Evolutionary conservation across 2,113 vertebrate genomes (phyloP), one percentile per base, ranked within the genome.

Genomic region (Theristicus caerulescens): DNA sequence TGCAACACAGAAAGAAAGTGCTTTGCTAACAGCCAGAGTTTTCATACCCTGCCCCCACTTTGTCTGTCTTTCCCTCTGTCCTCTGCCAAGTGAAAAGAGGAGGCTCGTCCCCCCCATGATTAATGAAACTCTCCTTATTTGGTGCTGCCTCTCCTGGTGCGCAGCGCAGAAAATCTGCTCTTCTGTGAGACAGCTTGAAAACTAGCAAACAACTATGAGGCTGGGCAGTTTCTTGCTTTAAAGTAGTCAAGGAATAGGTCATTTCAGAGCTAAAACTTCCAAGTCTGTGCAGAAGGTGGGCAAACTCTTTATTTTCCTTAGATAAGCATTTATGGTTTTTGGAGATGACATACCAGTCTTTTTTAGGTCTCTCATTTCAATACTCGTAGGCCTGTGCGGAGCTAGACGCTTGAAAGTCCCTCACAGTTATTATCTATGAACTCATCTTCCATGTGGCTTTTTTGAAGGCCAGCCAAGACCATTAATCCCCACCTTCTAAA

Each of bases 401-500:
- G 76, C 55, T 18, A 11, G 7, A 54, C 26, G 0, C 95, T 79
- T 52, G 55, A 51, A 81, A 90, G 95, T 83, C 92, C 83, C 91
- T 82, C 88, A 2, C 79, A 67, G 86, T 94, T 97, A 83, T 88
- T 95, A 84, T 96, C 94, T 91, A 65, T 97, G 97, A 96, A 94
- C 95, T 97, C 97, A 96, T 96, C 96, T 94, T 94, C 72, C 92
- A 88, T 92, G 96, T 84, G 95, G 88, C 91, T 84, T 42, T 88
- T 91, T 24, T 96, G 96, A 91, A 92, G 88, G 92, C 96, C 77
- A 51, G 92, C 96, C 96, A 96, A 84, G 77, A 49, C 52, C 80
- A 72, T 87, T 96, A 97, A 97, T 96, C 96, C 95, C 88, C 94
- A 91, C 92, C 96, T 97, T 94, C 89, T 76, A 78, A 76, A 89